A percentile compares a stretch with the other conserved stretches of the same genome.
Conservation (phyloP, 2,797 vertebrate genomes). For the Ataeniobius toweri region DNA sequence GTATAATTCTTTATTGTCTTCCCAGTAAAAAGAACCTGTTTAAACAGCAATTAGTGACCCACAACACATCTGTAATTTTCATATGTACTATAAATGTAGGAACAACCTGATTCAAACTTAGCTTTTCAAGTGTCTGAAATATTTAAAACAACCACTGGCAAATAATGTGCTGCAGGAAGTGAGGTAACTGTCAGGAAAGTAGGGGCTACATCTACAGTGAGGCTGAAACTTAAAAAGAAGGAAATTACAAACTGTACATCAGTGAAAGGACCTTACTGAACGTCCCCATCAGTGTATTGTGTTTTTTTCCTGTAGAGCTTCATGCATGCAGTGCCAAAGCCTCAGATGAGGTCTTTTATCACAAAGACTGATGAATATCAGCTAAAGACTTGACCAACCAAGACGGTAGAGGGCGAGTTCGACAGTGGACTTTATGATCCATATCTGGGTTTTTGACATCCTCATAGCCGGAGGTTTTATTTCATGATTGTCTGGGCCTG, state of each 20-base stretch:
- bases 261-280: slow-evolving; percentile 1
- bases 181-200: not conserved
- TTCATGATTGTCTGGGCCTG: not conserved
- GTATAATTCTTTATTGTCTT: no score
- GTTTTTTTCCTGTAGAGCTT: not conserved
- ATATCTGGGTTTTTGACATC: not conserved
- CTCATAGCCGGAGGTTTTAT: not conserved
- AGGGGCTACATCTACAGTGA: not conserved
- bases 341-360: slow-evolving; percentile 43
- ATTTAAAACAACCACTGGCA: not conserved
- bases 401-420: slow-evolving; percentile 26
- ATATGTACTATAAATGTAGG: not conserved
- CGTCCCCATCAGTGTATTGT: slow-evolving; percentile 1
- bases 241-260: slow-evolving; percentile 31
- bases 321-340: slow-evolving; percentile 14
- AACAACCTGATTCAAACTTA: not conserved
- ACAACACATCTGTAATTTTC: not conserved
- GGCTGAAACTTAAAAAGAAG: not conserved
- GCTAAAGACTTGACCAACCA: slow-evolving; percentile 35
- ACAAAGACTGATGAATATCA: slow-evolving; percentile 36
- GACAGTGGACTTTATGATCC: slow-evolving; percentile 29
- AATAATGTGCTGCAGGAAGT: not conserved
- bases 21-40: no score
- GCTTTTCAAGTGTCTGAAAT: not conserved
- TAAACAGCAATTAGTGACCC: no score